Evolutionary conservation across 92 coral and sea anemone genomes (phyloP), one percentile per base, ranked within the genome.

Genomic region (Ricordea florida): DNA sequence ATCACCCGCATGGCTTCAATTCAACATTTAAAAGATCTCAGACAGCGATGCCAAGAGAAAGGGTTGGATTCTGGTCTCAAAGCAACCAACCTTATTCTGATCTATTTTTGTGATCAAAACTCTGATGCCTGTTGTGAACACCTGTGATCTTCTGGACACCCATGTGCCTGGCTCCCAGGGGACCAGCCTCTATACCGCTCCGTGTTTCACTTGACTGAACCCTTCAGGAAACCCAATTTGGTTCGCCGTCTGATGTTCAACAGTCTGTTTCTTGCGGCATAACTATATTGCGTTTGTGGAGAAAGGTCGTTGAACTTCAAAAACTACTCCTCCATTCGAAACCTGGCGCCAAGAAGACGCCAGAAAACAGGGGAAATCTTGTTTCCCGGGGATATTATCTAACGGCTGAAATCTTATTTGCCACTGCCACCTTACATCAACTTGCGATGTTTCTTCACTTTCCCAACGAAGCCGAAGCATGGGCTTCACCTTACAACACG

Each of bases 341-440:
- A 34, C 72, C 64, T 57, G 64, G 85, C 0, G 78, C 78, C 35
- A 79, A 79, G 40, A 26, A 28, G 27, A 53, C 38, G 30, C 63
- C 72, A 4, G 32, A 53, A 31, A 69, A 80, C 33, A 57, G 79
- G 21, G 86, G 79, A 43, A 17, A 80, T 18, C 72, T 72, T 30
- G 17, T 81, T 5, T 71, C 80, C 2, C 57, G 25, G 3, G 87
- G 87, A 18, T 81, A 69, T 50, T 70, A 71, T 21, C 35, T 59
- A 16, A 80, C 66, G 7, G 86, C 80, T 0, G 86, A 80, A 80
- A 34, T 81, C 56, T 23, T 61, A 44, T 81, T 81, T 62, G 50
- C 85, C 2, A 85, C 85, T 18, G 90, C 90, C 28, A 70, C 90
- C 20, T 18, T 45, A 16, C 90, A 85, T 14, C 90, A 85, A 68